Evolutionary conservation across 2,113 vertebrate genomes (phyloP).

Genomic region (Amblyornis subalaris): DNA sequence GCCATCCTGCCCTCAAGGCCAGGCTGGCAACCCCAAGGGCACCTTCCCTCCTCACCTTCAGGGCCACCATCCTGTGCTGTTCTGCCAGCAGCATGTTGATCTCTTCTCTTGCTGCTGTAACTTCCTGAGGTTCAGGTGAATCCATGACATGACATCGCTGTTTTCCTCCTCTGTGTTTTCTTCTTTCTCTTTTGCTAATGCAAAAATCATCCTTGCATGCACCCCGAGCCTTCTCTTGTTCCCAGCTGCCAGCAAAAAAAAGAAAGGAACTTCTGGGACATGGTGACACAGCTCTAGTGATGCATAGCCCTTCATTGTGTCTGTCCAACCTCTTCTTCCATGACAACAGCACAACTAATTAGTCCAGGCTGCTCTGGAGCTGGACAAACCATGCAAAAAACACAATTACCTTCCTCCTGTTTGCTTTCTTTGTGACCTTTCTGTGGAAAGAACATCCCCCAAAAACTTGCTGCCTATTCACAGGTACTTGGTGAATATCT

Average conservation of each 20-base stretch:
- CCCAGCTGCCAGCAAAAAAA: conserved; percentile 56
- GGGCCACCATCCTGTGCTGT: neutral
- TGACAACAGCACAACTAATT: neutral
- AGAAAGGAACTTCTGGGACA: neutral
- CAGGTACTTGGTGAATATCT: neutral
- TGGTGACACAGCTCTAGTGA: neutral
- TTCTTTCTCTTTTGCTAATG: neutral
- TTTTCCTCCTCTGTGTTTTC: neutral
- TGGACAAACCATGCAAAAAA: neutral
- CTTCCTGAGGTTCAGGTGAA: conserved; percentile 45
- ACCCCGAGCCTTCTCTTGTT: conserved; percentile 47
- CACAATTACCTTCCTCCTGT: neutral
- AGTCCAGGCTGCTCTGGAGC: neutral
- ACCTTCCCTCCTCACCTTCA: conserved; percentile 53
- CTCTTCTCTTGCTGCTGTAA: conserved; percentile 60
- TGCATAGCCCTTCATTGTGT: neutral
- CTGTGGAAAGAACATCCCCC: neutral
- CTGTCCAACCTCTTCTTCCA: neutral
- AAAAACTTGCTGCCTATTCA: neutral
- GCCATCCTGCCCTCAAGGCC: neutral
- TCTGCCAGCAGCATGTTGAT: conserved; percentile 58
- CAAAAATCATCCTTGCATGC: neutral
- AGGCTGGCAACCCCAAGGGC: neutral
- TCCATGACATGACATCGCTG: neutral
- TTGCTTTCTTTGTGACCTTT: neutral